phyloP scores from a whole-genome alignment of 2,888 invertebrate genomes.

The Eudemis profundana region DNA sequence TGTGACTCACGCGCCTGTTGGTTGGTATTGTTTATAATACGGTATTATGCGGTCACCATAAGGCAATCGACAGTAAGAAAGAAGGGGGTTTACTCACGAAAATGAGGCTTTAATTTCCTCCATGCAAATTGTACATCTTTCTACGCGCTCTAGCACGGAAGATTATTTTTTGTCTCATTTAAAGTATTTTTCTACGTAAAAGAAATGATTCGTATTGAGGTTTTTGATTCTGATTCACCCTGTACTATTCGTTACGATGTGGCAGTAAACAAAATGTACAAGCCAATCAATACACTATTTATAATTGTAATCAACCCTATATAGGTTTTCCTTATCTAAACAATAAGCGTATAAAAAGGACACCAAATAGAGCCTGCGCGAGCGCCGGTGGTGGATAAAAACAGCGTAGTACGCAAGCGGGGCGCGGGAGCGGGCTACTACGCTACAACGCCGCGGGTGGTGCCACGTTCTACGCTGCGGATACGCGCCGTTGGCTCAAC shows the following conservation, averaged over 20 bases:
- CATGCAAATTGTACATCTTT: no score
- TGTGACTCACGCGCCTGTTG: conserved; percentile 26
- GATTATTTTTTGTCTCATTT: no score
- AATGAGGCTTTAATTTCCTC: no score
- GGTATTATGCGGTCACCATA: neutral
- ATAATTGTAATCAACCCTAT: conserved; percentile 39
- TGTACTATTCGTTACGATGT: neutral
- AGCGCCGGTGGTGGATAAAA: conserved; percentile 59
- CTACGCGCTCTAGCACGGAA: no score
- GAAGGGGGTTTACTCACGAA: no score
- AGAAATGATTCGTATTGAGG: no score
- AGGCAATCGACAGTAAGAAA: neutral
- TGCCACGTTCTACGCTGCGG: conserved; percentile 47
- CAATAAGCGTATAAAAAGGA: conserved; percentile 50
- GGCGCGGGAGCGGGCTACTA: conserved; percentile 65
- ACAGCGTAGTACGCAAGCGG: conserved; percentile 70
- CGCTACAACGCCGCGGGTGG: conserved; percentile 59
- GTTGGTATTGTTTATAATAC: neutral
- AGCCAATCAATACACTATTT: conserved; percentile 29
- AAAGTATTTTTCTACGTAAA: no score
- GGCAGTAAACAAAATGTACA: conserved; percentile 25
- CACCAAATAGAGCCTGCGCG: conserved; percentile 56
- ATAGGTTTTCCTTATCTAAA: conserved; percentile 44
- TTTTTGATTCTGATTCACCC: no score
- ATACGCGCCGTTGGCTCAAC: no score